phyloP scores from a whole-genome alignment of 1,140 invertebrate genomes.

The Calliphora vicina region DNA sequence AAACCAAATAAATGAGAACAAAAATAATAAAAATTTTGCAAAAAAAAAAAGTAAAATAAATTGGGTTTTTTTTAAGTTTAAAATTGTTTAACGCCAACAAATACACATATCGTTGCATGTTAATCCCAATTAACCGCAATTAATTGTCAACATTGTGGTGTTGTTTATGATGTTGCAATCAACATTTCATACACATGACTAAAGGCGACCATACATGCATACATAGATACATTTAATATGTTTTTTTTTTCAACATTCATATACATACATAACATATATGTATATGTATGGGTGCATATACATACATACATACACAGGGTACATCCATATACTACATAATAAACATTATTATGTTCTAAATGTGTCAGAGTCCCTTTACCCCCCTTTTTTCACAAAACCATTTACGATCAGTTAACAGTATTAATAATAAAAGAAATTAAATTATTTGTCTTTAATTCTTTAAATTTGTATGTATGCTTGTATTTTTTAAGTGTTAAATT shows the following conservation, averaged over 20 bases:
- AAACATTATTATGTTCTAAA: background rate
- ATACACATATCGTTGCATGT: conserved; percentile 5
- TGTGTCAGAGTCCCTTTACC: background rate
- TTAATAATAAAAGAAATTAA: background rate
- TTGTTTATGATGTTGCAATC: background rate
- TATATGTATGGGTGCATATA: background rate
- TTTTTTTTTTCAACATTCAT: background rate
- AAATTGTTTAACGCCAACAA: background rate
- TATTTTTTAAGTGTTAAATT: background rate
- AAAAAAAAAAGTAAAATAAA: too few species aligned
- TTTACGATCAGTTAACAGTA: background rate
- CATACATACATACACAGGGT: background rate
- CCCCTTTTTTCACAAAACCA: background rate
- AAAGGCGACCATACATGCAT: background rate
- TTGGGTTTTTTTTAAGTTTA: conserved; percentile 10
- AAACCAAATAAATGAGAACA: too few species aligned
- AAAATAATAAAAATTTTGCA: too few species aligned
- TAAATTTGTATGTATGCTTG: background rate
- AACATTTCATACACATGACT: background rate
- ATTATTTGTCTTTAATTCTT: background rate
- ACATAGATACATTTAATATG: background rate
- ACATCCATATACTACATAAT: background rate
- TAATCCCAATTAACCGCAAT: conserved; percentile 34
- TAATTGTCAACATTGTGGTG: conserved; percentile 16
- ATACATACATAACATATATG: background rate